Evolutionary conservation across 2,797 vertebrate genomes (phyloP).

Genomic region (Microhierax caerulescens): DNA sequence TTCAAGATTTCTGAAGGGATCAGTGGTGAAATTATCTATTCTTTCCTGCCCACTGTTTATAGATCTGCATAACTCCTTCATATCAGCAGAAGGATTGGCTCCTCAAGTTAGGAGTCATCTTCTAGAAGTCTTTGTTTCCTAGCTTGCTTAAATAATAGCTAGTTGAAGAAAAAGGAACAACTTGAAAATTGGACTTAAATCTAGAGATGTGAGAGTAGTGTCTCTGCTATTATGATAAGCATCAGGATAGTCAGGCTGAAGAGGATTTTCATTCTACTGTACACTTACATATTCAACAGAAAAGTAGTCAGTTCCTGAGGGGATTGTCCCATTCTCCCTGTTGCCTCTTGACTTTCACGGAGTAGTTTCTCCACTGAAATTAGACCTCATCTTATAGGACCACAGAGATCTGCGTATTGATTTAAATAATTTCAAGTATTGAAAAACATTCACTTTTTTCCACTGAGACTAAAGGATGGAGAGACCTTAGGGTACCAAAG

Average conservation of each 20-base stretch:
- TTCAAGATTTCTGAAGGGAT: background rate
- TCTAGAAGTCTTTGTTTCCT: background rate
- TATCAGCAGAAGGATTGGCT: background rate
- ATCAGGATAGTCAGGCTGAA: background rate
- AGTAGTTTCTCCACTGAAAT: background rate
- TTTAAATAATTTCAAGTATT: background rate
- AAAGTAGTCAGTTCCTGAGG: background rate
- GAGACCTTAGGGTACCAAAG: background rate
- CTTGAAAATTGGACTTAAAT: background rate
- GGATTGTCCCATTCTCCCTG: background rate
- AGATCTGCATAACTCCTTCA: background rate
- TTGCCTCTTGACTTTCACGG: background rate
- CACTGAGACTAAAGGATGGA: background rate
- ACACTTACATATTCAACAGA: background rate
- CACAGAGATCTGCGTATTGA: background rate
- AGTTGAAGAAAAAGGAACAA: background rate
- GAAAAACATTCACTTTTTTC: background rate
- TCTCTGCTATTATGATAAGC: background rate
- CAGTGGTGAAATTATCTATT: background rate
- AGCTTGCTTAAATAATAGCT: background rate
- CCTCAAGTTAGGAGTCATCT: background rate
- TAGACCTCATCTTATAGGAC: background rate
- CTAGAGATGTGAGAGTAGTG: background rate
- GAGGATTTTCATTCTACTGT: background rate
- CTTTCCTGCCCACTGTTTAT: background rate